Evolutionary conservation across 2,888 invertebrate species (phyloP), one percentile per base, ranked within the genome.

Genomic region (Drosophila ezoana): DNA sequence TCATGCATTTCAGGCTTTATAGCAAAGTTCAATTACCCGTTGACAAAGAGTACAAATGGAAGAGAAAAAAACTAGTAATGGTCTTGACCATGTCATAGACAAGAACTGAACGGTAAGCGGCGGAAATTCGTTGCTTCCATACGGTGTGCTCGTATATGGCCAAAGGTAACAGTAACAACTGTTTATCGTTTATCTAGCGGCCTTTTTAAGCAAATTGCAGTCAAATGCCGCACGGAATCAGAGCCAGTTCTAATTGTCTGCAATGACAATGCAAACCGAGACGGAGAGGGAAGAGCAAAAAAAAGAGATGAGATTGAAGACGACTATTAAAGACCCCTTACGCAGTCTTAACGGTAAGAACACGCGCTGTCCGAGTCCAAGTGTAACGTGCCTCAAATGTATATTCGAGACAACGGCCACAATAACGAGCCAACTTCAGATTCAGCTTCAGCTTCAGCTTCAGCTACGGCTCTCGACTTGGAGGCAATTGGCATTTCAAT

Each of bases 401-500:
- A 53, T 65, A 65, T 61, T 43, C 49, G 16, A 51, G 60, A 51
- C 43, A 37, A 43, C 18, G 10, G 16, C 16, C 63, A 65, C 62
- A 68, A 69, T 61, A 57, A 67, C 49, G 66, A 62, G 54, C 20
- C 47, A 61, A 65, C 62, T 59, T 70, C 40, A 57, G 61, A 14
- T 60, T 38, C 38, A 63, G 57, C 61, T 59, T 70, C 40, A 53
- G 61, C 18, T 60, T 38, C 38, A 63, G 57, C 61, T 60, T 35
- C 37, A 63, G 57, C 61, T 57, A 60, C 48, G 64, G 52, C 64
- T 53, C 48, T n/a, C 41, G 53, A 40, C 33, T 40, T 65, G 53
- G 37, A 70, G 65, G 73, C 85, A 78, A 77, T 91, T 90, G 89
- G 85, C 76, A 91, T 87, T 91, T 87, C 84, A 87, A 91, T 90